phyloP scores from a whole-genome alignment of 2,797 vertebrate genomes.

The Channallabes apus region DNA sequence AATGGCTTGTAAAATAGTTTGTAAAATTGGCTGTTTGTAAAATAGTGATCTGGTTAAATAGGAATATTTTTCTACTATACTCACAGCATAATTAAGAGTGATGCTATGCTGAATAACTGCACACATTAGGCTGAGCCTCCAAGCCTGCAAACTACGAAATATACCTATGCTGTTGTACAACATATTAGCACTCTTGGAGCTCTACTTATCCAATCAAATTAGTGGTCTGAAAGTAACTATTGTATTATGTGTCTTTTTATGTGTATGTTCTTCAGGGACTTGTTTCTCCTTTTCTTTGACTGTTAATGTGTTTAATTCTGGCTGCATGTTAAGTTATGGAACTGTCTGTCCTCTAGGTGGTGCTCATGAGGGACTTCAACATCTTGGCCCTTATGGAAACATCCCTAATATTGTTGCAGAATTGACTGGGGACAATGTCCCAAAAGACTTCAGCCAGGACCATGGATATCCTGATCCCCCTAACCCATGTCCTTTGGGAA shows the following conservation, averaged over 20 bases:
- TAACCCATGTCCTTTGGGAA: constrained; percentile 93
- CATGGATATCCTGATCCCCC: constrained; percentile 96
- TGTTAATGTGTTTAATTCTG: not conserved
- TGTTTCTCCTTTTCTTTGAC: not conserved
- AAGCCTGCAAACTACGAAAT: not conserved
- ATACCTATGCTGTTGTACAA: not conserved
- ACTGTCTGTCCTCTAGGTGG: constrained; percentile 79
- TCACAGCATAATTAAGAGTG: not conserved
- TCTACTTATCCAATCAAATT: not conserved
- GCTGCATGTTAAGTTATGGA: not conserved
- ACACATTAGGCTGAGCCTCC: not conserved
- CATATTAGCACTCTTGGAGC: not conserved
- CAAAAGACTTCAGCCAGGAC: constrained; percentile 93
- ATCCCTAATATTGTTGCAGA: constrained; percentile 98
- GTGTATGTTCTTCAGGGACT: not conserved
- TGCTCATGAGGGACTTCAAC: constrained; percentile 95
- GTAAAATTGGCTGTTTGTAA: no score
- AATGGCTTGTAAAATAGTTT: not conserved
- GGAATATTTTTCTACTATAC: not conserved
- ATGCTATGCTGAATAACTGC: not conserved
- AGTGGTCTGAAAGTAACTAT: not conserved
- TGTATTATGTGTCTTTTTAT: not conserved
- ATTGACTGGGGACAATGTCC: constrained; percentile 92
- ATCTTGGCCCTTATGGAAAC: constrained; percentile 94
- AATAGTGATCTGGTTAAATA: not conserved